phyloP scores from a whole-genome alignment of 1,140 invertebrate species.

The Euura saliciscinereae region DNA sequence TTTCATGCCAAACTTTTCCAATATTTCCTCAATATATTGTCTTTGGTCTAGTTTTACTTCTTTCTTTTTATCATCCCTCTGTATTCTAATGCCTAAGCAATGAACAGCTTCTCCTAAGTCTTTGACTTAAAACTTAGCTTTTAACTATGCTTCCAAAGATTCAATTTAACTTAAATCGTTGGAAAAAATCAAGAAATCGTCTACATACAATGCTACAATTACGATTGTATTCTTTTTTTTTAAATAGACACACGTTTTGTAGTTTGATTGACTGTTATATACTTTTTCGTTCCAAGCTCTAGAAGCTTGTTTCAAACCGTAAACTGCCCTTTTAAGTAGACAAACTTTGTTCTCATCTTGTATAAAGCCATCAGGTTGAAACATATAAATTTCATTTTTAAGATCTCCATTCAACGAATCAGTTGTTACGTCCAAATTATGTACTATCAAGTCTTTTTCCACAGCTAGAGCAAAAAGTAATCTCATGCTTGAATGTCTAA shows the following conservation, averaged over 20 bases:
- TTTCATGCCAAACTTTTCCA: constrained; percentile 19
- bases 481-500: constrained; percentile 22
- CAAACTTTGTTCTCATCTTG: constrained; percentile 18
- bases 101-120: constrained; percentile 36
- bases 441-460: constrained; percentile 27
- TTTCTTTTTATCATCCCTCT: constrained; percentile 15
- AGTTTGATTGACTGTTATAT: constrained; percentile 24
- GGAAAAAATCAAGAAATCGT: constrained; percentile 37
- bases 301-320: constrained; percentile 47
- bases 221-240: constrained; percentile 29
- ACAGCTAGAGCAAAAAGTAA: constrained; percentile 30
- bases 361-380: constrained; percentile 46
- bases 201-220: constrained; percentile 40
- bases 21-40: constrained; percentile 23
- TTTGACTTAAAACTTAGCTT: constrained; percentile 35
- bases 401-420: constrained; percentile 53
- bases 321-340: constrained; percentile 45
- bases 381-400: constrained; percentile 50
- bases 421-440: constrained; percentile 44
- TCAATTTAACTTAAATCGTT: constrained; percentile 28
- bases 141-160: constrained; percentile 25
- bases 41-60: constrained; percentile 42
- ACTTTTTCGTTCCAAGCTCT: constrained; percentile 41
- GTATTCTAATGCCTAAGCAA: constrained; percentile 41
- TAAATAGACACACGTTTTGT: constrained; percentile 40